Percentiles rank a stretch among this genome's conserved stretches.
These are phyloP conservation scores for Carcinoscorpius rotundicauda DNA, from an alignment of 1,140 invertebrate species.

Conservation along the genomic window DNA sequence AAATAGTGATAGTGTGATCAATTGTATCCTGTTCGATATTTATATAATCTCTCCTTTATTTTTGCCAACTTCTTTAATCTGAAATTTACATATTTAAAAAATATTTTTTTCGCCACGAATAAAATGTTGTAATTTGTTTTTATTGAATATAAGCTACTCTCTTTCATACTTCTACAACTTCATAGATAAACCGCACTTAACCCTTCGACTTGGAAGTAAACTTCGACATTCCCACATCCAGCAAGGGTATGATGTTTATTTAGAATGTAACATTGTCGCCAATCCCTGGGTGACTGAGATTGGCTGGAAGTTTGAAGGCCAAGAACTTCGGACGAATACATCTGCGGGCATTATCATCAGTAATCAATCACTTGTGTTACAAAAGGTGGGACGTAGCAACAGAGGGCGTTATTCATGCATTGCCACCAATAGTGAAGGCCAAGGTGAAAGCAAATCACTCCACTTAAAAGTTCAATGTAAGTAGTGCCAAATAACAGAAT, in stretches of 20 bases:
- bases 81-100: no score
- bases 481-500: slow-evolving; percentile 25
- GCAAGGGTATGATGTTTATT: slow-evolving; percentile 68
- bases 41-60: no score
- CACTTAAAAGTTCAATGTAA: slow-evolving; percentile 77
- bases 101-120: no score
- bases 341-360: slow-evolving; percentile 60
- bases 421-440: slow-evolving; percentile 75
- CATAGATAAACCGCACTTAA: no score
- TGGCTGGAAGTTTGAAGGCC: slow-evolving; percentile 62
- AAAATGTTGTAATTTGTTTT: no score
- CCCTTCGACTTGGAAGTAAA: no score
- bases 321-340: slow-evolving; percentile 23
- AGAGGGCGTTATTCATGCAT: slow-evolving; percentile 59
- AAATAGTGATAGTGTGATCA: no score
- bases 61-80: no score
- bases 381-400: slow-evolving; percentile 26
- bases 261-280: slow-evolving; percentile 74
- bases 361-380: slow-evolving; percentile 46
- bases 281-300: slow-evolving; percentile 68
- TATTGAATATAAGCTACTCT: no score
- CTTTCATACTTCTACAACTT: no score
- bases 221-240: slow-evolving; percentile 39
- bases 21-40: no score
- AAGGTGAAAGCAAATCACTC: slow-evolving; percentile 69